Evolutionary conservation across 2,113 vertebrate species (phyloP), one percentile per base, ranked within the genome.

Genomic region (Seriola aureovittata): DNA sequence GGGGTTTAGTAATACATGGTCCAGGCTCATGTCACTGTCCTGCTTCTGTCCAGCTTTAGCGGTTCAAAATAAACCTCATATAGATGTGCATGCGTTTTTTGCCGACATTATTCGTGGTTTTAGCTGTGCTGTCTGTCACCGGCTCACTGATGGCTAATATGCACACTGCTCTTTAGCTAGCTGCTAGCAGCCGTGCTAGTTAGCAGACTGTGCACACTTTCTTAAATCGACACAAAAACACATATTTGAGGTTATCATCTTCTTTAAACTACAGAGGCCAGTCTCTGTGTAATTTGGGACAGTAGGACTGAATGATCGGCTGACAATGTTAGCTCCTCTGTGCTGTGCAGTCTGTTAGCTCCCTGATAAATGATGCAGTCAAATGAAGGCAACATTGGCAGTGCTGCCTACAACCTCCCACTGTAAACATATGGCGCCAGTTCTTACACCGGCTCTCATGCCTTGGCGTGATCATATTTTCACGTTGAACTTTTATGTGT

Each of bases 1-100:
- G 4, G 10, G 65, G 3, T n/a, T 50, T 55, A 0, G 4, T 69
- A 77, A 95, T 95, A 23, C 95, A 93, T 73, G 89, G 80, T 94
- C 89, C 91, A 0, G 93, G 82, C 68, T 75, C 38, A 10, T 62
- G 64, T 81, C 75, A 81, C 77, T 81, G 71, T 88, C 84, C 87
- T 81, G 82, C 91, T 81, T 86, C 84, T 86, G 80, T 71, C 62
- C 75, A 76, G 55, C 76, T 81, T 91, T 85, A 80, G 80, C 69
- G 72, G 60, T 82, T 78, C 71, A 74, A 68, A 89, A 92, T 85
- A 78, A 87, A 85, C 40, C 44, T 2, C 11, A 62, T 25, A 71
- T 7, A 21, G 0, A 36, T 42, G 8, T 48, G 7, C 17, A 65
- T 13, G 7, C 16, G 7, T 38, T 75, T 21, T 5, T 4, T 1